These are phyloP conservation scores for Arnoldichthys spilopterus DNA, from an alignment of 2,797 vertebrate genomes.

Conservation along the genomic window DNA sequence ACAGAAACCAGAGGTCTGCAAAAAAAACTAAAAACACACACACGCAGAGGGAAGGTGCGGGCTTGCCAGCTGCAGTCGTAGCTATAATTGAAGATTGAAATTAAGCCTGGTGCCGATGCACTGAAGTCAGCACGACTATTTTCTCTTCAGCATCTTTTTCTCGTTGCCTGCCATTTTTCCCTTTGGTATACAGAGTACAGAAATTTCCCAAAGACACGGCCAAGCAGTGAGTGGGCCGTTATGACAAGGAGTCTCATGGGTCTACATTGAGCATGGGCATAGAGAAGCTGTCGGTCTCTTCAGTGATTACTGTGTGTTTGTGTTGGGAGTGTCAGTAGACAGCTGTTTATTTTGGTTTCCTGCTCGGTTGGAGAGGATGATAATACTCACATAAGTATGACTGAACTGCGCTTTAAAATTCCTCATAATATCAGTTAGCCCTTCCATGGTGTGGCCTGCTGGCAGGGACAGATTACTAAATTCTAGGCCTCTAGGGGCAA, in stretches of 20 bases:
- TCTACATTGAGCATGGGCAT: conserved; percentile 33
- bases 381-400: conserved; percentile 16
- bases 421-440: neutral
- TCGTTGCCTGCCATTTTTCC: conserved; percentile 24
- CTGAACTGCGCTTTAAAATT: neutral
- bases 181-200: conserved; percentile 21
- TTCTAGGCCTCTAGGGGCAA: neutral
- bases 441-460: conserved; percentile 11
- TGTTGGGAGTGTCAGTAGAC: conserved; percentile 31
- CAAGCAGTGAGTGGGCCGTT: conserved; percentile 36
- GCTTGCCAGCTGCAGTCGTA: conserved; percentile 9
- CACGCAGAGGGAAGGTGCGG: neutral
- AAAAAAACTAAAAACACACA: conserved; percentile 33
- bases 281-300: conserved; percentile 41
- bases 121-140: conserved; percentile 17
- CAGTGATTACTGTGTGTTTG: conserved; percentile 31
- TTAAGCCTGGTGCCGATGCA: conserved; percentile 13
- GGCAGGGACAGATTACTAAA: conserved; percentile 12
- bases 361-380: neutral
- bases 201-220: conserved; percentile 30
- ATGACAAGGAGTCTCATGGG: conserved; percentile 42
- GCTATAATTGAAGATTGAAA: conserved; percentile 35
- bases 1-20: conserved; percentile 31
- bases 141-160: neutral
- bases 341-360: conserved; percentile 31